phyloP scores from a whole-genome alignment of 2,797 vertebrate species.

The Anniella stebbinsi region DNA sequence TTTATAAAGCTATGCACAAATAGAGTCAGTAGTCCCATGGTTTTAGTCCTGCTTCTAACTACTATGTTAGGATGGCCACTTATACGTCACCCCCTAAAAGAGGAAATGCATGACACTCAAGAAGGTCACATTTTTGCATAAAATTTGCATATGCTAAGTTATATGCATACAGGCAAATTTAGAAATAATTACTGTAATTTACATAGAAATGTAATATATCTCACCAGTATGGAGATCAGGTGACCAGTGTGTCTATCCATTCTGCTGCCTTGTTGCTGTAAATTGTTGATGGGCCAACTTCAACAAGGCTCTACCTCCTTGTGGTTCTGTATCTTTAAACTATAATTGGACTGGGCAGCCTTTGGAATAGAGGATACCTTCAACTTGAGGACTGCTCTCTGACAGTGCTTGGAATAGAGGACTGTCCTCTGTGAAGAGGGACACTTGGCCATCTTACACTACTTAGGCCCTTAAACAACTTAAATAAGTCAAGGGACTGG shows the following conservation, averaged over 20 bases:
- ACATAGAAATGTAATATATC: not conserved
- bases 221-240: not conserved
- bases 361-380: not conserved
- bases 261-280: too few relatives aligned
- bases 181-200: not conserved
- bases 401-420: not conserved
- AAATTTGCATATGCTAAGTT: not conserved
- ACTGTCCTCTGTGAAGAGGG: not conserved
- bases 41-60: not conserved
- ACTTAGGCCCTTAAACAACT: constrained; percentile 33
- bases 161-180: not conserved
- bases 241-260: too few relatives aligned
- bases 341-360: not conserved
- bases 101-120: not conserved
- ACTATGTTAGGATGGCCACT: not conserved
- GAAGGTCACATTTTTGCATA: not conserved
- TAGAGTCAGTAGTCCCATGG: not conserved
- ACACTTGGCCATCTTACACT: not conserved
- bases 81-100: not conserved
- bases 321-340: not conserved
- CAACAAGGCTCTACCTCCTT: not conserved
- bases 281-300: not conserved
- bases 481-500: constrained; percentile 48
- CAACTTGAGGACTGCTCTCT: not conserved
- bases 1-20: too few relatives aligned